These are phyloP conservation scores for Papilio machaon DNA, from an alignment of 1,140 invertebrate species.

Conservation along the genomic window DNA sequence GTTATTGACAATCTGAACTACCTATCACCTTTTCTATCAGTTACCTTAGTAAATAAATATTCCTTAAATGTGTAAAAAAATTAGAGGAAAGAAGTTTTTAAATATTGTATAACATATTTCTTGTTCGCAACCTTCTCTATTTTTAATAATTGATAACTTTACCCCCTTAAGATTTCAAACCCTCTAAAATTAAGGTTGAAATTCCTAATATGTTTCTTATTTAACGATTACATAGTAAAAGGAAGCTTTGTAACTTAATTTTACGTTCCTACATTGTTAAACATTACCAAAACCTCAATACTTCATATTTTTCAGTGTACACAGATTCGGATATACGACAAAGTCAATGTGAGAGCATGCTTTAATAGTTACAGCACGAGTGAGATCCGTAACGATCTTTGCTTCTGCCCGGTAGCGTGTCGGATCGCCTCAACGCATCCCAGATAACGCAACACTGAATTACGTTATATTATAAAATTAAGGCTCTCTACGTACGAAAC, in stretches of 20 bases:
- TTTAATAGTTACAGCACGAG: conserved; percentile 29
- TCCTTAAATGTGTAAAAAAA: no score
- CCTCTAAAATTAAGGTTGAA: not conserved
- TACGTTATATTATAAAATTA: conserved; percentile 24
- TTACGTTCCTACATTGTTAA: not conserved
- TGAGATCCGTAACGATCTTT: conserved; percentile 17
- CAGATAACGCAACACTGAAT: conserved; percentile 33
- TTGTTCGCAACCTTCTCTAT: no score
- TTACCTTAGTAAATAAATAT: not conserved
- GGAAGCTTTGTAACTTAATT: not conserved
- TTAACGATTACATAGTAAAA: no score
- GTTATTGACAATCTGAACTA: conserved; percentile 37
- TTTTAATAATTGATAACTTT: no score
- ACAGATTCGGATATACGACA: not conserved
- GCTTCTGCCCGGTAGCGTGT: conserved; percentile 31
- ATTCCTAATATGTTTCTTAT: no score
- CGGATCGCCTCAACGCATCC: conserved; percentile 24
- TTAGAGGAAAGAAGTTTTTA: no score
- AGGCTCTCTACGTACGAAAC: conserved; percentile 20
- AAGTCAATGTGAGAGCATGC: not conserved
- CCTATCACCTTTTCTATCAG: not conserved
- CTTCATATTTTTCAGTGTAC: not conserved
- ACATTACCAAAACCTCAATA: not conserved
- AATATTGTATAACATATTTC: no score
- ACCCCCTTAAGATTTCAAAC: no score